Conservation (phyloP, 2,888 invertebrate species). For the Amorpha juglandis region DNA sequence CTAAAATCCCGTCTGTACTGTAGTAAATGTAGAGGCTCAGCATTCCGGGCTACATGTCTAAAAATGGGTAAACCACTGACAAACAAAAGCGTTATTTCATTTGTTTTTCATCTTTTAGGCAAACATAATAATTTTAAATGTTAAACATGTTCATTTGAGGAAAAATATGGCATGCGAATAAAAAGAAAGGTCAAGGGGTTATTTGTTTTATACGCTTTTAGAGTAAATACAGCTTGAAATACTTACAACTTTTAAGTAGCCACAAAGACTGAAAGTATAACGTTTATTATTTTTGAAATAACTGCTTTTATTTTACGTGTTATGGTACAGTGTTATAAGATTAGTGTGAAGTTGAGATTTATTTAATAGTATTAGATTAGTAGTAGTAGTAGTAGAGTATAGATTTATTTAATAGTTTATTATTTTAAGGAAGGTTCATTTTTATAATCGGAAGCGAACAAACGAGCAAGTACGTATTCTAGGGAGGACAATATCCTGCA, state of each 20-base stretch:
- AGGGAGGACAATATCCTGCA: too few relatives aligned
- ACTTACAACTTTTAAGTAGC: conserved; percentile 15
- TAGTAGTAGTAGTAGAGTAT: too few relatives aligned
- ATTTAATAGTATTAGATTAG: too few relatives aligned
- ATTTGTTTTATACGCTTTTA: conserved; percentile 32
- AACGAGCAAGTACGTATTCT: background rate
- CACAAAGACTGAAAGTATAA: conserved; percentile 10
- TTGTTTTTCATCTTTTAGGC: conserved; percentile 8
- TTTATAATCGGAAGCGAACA: background rate
- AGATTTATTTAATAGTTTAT: too few relatives aligned
- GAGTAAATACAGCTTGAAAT: conserved; percentile 11
- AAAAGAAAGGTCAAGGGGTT: conserved; percentile 37
- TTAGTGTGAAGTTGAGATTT: background rate
- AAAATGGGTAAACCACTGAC: conserved; percentile 20
- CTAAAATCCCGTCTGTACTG: background rate
- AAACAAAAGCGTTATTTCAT: conserved; percentile 18
- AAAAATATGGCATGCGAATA: conserved; percentile 30
- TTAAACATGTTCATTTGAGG: conserved; percentile 20
- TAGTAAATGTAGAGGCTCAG: background rate
- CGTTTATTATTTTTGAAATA: background rate
- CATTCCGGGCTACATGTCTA: background rate
- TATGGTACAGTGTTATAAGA: background rate
- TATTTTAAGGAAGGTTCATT: background rate
- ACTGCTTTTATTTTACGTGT: background rate
- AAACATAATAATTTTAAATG: conserved; percentile 21